Evolutionary conservation across 2,888 invertebrate genomes (phyloP), one percentile per base, ranked within the genome.

Genomic region (Neoscelio sp.): DNA sequence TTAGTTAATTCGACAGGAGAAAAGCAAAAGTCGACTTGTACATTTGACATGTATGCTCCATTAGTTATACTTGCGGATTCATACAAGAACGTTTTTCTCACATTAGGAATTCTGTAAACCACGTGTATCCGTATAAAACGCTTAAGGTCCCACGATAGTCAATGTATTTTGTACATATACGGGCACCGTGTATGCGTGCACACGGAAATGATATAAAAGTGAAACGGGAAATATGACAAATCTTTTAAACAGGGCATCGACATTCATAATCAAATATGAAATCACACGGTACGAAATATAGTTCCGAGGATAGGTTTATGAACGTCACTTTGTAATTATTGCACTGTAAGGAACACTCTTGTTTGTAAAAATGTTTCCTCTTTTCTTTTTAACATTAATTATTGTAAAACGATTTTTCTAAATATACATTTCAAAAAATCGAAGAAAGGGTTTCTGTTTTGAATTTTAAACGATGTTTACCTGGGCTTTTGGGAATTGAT

Each of bases 141-240:
- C 46, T 67, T 68, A 38, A 13, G 65, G 54, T 33, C 44, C 54
- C 52, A 54, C 42, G 65, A 54, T 67, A 67, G 65, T 67, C 65
- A 67, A 50, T 50, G 33, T 68, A 28, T 7, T 35, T 13, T 54
- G 56, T 26, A 42, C 42, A 54, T 17, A 64, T 20, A 48, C 20
- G 8, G 0, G n/a, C n/a, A n/a, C n/a, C n/a, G 33, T 26, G 26
- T 26, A 38, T 26, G 35, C 42, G n/a, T 35, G 30, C 28, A 40
- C 17, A 40, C 6, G 10, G 13, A 18, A 46, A 50, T 18, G 13
- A 13, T 15, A 50, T 48, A 44, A 30, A 23, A 13, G n/a, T n/a
- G 23, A 26, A 3, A 52, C n/a, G 10, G 38, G 38, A 40, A 8
- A 46, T 33, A 46, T 4, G 12, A 35, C 10, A 23, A 23, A 46